phyloP scores from a whole-genome alignment of 2,797 vertebrate genomes.

The Epinephelus awoara region DNA sequence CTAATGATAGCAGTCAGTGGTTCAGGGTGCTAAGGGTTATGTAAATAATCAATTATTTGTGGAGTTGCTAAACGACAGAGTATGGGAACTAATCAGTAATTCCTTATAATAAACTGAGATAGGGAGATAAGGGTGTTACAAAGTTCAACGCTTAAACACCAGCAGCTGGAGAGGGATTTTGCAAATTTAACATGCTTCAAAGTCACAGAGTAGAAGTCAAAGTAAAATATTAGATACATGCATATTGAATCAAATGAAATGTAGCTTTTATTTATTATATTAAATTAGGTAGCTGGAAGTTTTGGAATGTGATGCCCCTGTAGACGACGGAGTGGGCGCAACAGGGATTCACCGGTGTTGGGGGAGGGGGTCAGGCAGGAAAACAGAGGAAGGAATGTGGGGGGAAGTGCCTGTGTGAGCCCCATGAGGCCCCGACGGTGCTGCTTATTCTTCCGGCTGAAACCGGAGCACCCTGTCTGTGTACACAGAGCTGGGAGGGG shows the following conservation, averaged over 20 bases:
- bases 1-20: too few relatives aligned
- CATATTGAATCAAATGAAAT: not conserved
- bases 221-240: not conserved
- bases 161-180: not conserved
- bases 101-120: not conserved
- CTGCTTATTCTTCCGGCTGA: conserved; percentile 71
- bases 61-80: too few relatives aligned
- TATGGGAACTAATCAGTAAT: not conserved
- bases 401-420: conserved; percentile 53
- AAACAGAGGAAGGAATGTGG: conserved; percentile 71
- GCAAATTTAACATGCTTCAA: not conserved
- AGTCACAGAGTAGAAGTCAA: too few relatives aligned
- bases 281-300: not conserved
- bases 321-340: not conserved
- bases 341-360: conserved; percentile 48
- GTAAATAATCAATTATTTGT: not conserved
- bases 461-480: conserved; percentile 60
- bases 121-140: not conserved
- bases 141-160: not conserved
- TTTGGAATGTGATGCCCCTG: not conserved
- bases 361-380: conserved; percentile 48
- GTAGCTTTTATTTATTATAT: not conserved
- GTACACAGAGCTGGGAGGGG: conserved; percentile 35
- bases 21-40: not conserved
- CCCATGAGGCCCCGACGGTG: conserved; percentile 66